These are phyloP conservation scores for Cirrhinus molitorella DNA, from an alignment of 2,797 vertebrate species.

Conservation along the genomic window DNA sequence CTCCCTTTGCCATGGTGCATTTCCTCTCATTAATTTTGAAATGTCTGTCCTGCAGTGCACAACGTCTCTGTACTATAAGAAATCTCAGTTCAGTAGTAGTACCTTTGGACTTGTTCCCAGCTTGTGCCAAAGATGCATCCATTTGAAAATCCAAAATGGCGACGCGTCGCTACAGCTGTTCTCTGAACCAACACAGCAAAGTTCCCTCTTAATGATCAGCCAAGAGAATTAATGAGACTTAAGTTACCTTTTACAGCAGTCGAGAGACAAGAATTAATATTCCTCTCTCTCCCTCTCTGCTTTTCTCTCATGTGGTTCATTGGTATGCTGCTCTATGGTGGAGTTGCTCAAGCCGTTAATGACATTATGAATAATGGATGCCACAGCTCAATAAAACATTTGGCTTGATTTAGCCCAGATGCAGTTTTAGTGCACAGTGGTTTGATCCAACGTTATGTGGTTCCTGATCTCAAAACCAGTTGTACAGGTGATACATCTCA, in stretches of 20 bases:
- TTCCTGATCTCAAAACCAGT: constrained; percentile 16
- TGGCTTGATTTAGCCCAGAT: constrained; percentile 65
- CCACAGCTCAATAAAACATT: constrained; percentile 66
- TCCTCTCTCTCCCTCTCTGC: constrained; percentile 46
- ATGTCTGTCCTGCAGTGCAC: background rate
- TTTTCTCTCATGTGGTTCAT: constrained; percentile 60
- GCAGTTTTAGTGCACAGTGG: constrained; percentile 57
- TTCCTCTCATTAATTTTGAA: constrained; percentile 11
- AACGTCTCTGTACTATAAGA: background rate
- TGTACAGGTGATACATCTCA: constrained; percentile 46
- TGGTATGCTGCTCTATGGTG: constrained; percentile 61
- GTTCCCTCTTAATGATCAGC: constrained; percentile 46
- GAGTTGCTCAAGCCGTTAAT: constrained; percentile 60
- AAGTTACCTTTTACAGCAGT: constrained; percentile 63
- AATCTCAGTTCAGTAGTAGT: background rate
- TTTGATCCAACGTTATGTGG: constrained; percentile 52
- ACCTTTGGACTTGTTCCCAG: background rate
- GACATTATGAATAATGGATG: constrained; percentile 70
- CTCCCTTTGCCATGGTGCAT: background rate
- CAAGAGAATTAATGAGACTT: constrained; percentile 55
- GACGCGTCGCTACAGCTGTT: background rate
- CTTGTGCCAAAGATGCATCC: background rate
- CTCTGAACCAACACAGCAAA: constrained; percentile 21
- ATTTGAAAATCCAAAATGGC: background rate
- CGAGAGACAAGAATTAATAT: constrained; percentile 60